Evolutionary conservation across 2,113 vertebrate species (phyloP).

Genomic region (Onychostoma macrolepis): DNA sequence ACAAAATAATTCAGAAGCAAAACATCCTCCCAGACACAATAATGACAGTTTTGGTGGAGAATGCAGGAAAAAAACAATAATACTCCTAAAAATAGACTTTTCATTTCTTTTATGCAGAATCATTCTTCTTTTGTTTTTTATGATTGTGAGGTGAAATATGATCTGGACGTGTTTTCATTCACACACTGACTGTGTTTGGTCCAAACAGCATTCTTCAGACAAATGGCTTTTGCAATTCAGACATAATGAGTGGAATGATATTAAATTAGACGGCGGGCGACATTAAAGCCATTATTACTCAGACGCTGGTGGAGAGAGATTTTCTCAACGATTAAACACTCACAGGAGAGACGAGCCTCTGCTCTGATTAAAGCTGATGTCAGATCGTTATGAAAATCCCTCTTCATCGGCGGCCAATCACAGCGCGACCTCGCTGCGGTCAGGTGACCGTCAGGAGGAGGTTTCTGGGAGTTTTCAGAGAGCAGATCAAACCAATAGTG

Average conservation of each 20-base stretch:
- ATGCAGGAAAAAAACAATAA: not conserved
- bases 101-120: not conserved
- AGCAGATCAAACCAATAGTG: not conserved
- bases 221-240: constrained; percentile 56
- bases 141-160: not conserved
- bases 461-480: not conserved
- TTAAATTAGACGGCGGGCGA: constrained; percentile 71
- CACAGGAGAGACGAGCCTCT: constrained; percentile 64
- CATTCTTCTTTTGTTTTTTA: not conserved
- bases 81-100: not conserved
- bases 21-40: not conserved
- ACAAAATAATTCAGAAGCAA: not conserved
- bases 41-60: not conserved
- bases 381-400: constrained; percentile 77
- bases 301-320: constrained; percentile 67
- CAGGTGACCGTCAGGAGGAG: not conserved
- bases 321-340: constrained; percentile 73
- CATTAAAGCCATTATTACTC: constrained; percentile 69
- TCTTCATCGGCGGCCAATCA: constrained; percentile 1
- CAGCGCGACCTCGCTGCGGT: not conserved
- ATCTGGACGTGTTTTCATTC: constrained; percentile 3
- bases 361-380: constrained; percentile 71
- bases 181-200: not conserved
- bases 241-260: constrained; percentile 67
- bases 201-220: constrained; percentile 39